Evolutionary conservation across 2,113 vertebrate genomes (phyloP).

Genomic region (Poecilia latipinna): DNA sequence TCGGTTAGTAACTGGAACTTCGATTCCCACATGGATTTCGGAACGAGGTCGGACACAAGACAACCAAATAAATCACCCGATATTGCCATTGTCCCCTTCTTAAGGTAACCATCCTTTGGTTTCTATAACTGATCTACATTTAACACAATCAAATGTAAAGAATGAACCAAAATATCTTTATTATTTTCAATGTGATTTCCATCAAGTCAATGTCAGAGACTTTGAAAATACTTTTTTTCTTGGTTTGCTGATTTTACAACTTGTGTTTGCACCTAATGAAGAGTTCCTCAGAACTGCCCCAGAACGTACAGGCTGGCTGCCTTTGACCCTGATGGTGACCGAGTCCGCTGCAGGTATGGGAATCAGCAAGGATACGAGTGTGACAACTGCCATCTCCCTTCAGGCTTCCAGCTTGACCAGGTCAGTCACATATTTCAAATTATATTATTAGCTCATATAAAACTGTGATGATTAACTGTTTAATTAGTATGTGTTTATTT

Average conservation of each 20-base stretch:
- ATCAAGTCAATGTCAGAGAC: not conserved
- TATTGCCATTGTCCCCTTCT: slow-evolving; percentile 61
- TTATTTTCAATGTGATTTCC: not conserved
- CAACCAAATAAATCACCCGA: slow-evolving; percentile 71
- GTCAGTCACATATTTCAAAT: slow-evolving; percentile 28
- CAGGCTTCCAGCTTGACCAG: slow-evolving; percentile 63
- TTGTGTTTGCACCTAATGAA: slow-evolving; percentile 10
- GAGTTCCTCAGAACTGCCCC: slow-evolving; percentile 77
- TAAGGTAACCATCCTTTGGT: slow-evolving; percentile 62
- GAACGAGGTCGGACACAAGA: slow-evolving; percentile 74
- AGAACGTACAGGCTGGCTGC: slow-evolving; percentile 62
- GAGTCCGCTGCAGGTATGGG: slow-evolving; percentile 72
- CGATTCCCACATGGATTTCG: slow-evolving; percentile 71
- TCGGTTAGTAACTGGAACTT: rapidly evolving
- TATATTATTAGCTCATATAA: too few species aligned
- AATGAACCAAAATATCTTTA: too few species aligned
- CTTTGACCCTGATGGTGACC: slow-evolving; percentile 74
- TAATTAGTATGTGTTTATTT: not conserved
- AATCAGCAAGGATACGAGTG: slow-evolving; percentile 16
- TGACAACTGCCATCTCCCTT: slow-evolving; percentile 12
- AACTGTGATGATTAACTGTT: not conserved
- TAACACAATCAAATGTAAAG: not conserved
- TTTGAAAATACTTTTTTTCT: not conserved
- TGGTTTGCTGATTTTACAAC: not conserved
- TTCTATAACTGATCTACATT: not conserved